Conservation (phyloP, 2,888 invertebrate species). For the Cataglyphis albicans region DNA sequence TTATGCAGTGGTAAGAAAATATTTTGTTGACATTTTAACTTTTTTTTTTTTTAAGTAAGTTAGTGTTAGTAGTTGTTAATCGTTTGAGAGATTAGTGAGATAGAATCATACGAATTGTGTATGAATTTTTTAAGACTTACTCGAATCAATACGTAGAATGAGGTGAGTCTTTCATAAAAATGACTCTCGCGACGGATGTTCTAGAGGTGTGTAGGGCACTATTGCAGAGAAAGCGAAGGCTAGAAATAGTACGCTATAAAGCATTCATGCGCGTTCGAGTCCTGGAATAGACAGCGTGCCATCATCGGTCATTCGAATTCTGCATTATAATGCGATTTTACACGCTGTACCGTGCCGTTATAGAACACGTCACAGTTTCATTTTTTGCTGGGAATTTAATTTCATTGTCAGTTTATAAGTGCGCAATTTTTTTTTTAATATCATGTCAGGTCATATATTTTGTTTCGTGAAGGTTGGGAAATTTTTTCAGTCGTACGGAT, state of each 20-base stretch:
- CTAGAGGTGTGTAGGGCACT: slow-evolving; percentile 44
- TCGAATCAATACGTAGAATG: slow-evolving; percentile 35
- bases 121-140: slow-evolving; percentile 7
- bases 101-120: not conserved
- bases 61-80: not conserved
- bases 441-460: not conserved
- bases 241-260: slow-evolving; percentile 61
- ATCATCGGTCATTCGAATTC: slow-evolving; percentile 49
- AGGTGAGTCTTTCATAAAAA: slow-evolving; percentile 53
- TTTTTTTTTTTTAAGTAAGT: too few relatives aligned
- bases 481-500: not conserved
- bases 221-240: slow-evolving; percentile 43
- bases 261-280: slow-evolving; percentile 54
- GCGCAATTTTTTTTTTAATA: not conserved
- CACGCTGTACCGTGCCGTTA: not conserved
- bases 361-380: not conserved
- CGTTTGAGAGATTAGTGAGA: not conserved
- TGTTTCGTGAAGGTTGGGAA: not conserved
- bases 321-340: slow-evolving; percentile 21
- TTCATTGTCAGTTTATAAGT: not conserved
- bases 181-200: slow-evolving; percentile 30
- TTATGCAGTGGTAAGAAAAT: not conserved
- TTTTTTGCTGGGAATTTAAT: slow-evolving; percentile 3
- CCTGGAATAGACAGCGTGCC: slow-evolving; percentile 48
- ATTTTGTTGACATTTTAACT: not conserved